Base-by-base conservation (phyloP, 2,113 vertebrate species). In the Cyanistes caeruleus region DNA sequence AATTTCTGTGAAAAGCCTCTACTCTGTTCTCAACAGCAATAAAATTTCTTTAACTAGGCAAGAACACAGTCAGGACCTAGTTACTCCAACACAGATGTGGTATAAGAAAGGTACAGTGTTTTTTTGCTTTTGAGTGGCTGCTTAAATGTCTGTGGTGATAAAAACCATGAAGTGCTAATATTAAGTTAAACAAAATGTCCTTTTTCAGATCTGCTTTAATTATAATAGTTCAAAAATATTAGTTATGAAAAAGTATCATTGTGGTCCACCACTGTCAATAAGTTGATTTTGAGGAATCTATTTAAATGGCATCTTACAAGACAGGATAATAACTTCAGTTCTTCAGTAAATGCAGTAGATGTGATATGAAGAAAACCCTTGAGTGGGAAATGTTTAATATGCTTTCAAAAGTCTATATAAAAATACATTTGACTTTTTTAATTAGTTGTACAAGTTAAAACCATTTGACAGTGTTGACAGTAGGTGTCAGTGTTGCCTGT, bases 401-500 rank as follows among this genome's bases (percentile, higher is more conserved):
- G 11, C 13, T 64, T 62, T 87, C 28, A 58, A 8, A 79, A 56
- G 7, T 16, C 41, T 39, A 3, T 43, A 20, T 53, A 55, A 69
- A 82, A 79, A 15, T 4, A 9, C 4, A 2, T 56, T 25, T 30
- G 7, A 2, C 9, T 68, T 55, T 41, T 85, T 11, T 2, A 10
- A 41, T 44, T 31, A 14, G 21, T 39, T 73, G 25, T 48, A 8
- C 28, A 60, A 41, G 11, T 35, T 39, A 55, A 44, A 20, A 82
- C 44, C 14, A 15, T 81, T 89, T 53, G 48, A 2, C 33, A 33
- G 63, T 28, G 41, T 65, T 89, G 67, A 81, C 98, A 96, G 97
- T 94, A 97, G 98, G 81, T 98, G 98, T 98, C 97, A 89, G 82
- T 97, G 82, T 98, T 98, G 97, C 55, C 94, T 67, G 87, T 4